These are phyloP conservation scores for Heliconius ismenius DNA, from an alignment of 2,888 invertebrate genomes.

Conservation along the genomic window DNA sequence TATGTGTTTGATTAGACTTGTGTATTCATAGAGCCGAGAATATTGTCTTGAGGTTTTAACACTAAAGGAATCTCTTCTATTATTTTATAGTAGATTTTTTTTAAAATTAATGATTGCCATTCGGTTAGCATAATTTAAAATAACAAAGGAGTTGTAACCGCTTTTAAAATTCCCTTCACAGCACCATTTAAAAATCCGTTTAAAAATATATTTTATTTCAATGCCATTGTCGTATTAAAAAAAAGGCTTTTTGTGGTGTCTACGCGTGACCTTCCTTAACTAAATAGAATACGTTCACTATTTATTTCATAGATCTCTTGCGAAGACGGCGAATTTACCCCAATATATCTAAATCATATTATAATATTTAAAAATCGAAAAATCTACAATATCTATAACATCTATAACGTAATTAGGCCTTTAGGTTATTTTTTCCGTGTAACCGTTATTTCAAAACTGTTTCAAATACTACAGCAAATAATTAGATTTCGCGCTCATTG, in stretches of 20 bases:
- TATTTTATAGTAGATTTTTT: not conserved
- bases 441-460: conserved; percentile 22
- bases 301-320: conserved; percentile 35
- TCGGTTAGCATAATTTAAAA: conserved; percentile 35
- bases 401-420: not conserved
- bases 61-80: not conserved
- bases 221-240: conserved; percentile 62
- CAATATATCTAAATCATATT: not conserved
- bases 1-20: conserved; percentile 52
- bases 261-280: conserved; percentile 55
- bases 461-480: conserved; percentile 38
- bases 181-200: conserved; percentile 39
- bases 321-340: not conserved
- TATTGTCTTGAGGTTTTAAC: not conserved
- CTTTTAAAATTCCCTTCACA: conserved; percentile 47
- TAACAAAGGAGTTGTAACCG: conserved; percentile 31
- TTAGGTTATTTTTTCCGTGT: conserved; percentile 1
- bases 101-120: conserved; percentile 1
- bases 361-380: not conserved
- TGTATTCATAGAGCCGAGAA: conserved; percentile 63
- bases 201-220: conserved; percentile 53
- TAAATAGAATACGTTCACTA: conserved; percentile 57
- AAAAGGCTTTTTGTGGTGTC: conserved; percentile 55
- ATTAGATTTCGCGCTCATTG: conserved; percentile 39
- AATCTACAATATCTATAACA: not conserved